Evolutionary conservation across 2,888 invertebrate species (phyloP).

Genomic region (Himalopsyche anomala): DNA sequence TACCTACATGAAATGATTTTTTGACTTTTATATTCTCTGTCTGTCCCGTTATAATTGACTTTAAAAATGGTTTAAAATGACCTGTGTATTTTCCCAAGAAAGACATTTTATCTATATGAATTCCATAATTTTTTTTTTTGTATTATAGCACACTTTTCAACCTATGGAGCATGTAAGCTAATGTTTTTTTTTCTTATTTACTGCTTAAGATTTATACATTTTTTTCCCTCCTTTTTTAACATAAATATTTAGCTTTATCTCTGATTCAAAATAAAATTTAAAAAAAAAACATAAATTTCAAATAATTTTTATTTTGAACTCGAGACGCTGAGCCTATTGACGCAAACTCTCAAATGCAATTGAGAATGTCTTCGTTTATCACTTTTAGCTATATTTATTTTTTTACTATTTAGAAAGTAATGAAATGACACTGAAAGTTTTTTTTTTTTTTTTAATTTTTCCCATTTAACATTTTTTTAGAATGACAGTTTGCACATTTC

Average conservation of each 20-base stretch:
- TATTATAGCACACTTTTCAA: slow-evolving; percentile 42
- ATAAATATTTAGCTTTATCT: background rate
- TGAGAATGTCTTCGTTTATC: slow-evolving; percentile 11
- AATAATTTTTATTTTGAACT: slow-evolving; percentile 38
- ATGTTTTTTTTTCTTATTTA: slow-evolving; percentile 37
- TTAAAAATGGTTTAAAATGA: background rate
- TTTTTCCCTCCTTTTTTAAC: background rate
- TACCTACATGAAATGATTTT: slow-evolving; percentile 1
- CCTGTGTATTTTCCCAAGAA: slow-evolving; percentile 22
- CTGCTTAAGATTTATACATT: background rate
- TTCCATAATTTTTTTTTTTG: slow-evolving; percentile 43
- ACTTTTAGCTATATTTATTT: background rate
- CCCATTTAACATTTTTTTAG: slow-evolving; percentile 8
- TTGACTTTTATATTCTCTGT: background rate
- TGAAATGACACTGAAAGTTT: slow-evolving; percentile 32
- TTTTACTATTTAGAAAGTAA: background rate
- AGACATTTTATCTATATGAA: slow-evolving; percentile 43
- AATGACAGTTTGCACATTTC: slow-evolving; percentile 38
- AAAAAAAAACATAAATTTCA: background rate
- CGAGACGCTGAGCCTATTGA: background rate
- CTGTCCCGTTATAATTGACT: slow-evolving; percentile 22
- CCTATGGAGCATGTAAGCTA: slow-evolving; percentile 42
- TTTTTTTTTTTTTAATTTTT: background rate
- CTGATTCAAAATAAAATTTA: background rate
- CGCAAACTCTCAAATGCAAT: slow-evolving; percentile 20